These are phyloP conservation scores for Grammomys dolichurus DNA, from an alignment of 2,113 vertebrate species.

Conservation along the genomic window DNA sequence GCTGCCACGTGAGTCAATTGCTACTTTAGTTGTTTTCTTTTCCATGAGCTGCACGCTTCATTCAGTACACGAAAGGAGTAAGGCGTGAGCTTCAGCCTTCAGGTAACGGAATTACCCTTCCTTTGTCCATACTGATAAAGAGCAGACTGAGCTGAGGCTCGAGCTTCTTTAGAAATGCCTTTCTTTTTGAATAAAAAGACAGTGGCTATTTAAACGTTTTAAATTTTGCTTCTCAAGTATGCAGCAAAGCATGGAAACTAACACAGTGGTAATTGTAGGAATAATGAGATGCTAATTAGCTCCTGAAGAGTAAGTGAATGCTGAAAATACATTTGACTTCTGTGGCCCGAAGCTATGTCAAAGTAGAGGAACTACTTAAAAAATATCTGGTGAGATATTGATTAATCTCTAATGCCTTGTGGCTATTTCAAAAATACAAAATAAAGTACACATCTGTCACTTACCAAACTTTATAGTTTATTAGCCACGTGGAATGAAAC, in stretches of 20 bases:
- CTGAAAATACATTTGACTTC: neutral
- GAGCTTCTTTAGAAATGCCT: conserved; percentile 28
- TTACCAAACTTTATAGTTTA: neutral
- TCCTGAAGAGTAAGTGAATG: neutral
- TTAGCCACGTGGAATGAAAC: neutral
- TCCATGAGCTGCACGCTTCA: conserved; percentile 92
- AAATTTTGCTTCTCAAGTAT: conserved; percentile 33
- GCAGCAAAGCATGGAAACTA: conserved; percentile 26
- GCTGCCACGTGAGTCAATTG: neutral
- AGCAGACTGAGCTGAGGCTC: conserved; percentile 28
- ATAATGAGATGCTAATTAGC: conserved; percentile 31
- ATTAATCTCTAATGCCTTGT: neutral
- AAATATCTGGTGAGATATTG: neutral
- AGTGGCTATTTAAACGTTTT: neutral
- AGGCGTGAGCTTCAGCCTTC: conserved; percentile 87
- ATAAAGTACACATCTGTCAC: neutral
- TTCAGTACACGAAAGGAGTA: conserved; percentile 85
- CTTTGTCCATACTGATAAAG: conserved; percentile 5
- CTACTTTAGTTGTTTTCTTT: conserved; percentile 57
- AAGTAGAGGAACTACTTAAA: neutral
- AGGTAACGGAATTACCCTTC: conserved; percentile 88
- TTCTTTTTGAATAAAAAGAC: conserved; percentile 50
- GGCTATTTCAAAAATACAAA: neutral
- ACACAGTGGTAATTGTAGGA: neutral
- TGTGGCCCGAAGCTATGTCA: neutral